phyloP scores from a whole-genome alignment of 1,140 invertebrate genomes.

The Drosophila erecta region DNA sequence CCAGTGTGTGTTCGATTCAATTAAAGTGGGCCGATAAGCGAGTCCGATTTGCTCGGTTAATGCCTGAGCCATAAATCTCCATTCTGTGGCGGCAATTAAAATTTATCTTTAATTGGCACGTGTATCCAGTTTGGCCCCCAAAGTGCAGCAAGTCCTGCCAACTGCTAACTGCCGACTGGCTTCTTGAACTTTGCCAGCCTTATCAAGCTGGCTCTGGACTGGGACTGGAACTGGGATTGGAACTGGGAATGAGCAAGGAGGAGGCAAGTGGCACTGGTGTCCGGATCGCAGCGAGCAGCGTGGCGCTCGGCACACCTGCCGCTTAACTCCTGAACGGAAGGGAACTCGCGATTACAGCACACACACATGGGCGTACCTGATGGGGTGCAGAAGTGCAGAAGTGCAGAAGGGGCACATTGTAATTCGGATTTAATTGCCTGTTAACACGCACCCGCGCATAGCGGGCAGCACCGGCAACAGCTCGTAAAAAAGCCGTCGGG shows the following conservation, averaged over 20 bases:
- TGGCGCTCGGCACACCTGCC: conserved; percentile 68
- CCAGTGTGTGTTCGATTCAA: conserved; percentile 44
- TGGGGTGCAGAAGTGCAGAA: conserved; percentile 54
- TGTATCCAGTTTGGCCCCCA: conserved; percentile 27
- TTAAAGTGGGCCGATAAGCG: conserved; percentile 38
- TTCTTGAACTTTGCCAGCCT: conserved; percentile 66
- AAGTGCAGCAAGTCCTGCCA: conserved; percentile 2
- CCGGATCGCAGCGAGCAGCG: conserved; percentile 57
- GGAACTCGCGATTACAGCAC: conserved; percentile 15
- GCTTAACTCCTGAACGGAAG: conserved; percentile 48
- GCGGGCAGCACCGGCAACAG: conserved; percentile 68
- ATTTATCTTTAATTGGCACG: conserved; percentile 80
- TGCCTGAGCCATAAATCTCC: conserved; percentile 68
- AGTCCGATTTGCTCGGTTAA: conserved; percentile 53
- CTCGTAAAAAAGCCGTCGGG: conserved; percentile 64
- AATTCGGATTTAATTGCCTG: conserved; percentile 83
- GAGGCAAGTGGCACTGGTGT: conserved; percentile 3
- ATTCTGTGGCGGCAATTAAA: conserved; percentile 73
- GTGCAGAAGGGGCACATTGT: conserved; percentile 76
- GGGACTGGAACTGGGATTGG: conserved; percentile 10
- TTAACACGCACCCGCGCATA: conserved; percentile 80
- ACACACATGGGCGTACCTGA: not conserved
- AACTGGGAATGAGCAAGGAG: not conserved
- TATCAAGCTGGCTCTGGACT: conserved; percentile 28
- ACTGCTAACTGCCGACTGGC: conserved; percentile 16